Base-by-base conservation (phyloP, 2,113 vertebrate species). In the Syngnathus typhle region DNA sequence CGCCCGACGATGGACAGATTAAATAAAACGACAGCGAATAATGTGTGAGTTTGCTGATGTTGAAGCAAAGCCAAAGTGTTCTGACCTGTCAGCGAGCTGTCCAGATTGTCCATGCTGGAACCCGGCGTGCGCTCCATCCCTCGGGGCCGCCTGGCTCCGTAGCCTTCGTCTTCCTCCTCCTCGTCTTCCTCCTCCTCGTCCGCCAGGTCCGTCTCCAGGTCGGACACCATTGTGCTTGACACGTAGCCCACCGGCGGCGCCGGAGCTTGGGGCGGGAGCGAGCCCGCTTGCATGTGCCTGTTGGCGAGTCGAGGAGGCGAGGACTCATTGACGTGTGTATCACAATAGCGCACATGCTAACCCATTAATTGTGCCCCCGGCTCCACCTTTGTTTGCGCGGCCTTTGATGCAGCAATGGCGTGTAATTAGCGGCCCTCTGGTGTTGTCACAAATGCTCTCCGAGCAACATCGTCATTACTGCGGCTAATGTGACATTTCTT, bases 31-130 rank as follows among this genome's bases (percentile, higher is more conserved):
- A 32, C 27, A 32, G 27, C 27, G 3, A 32, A 32, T 32, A 32
- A 32, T 32, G 27, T 32, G 27, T 3, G 27, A 32, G 3, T 32
- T 32, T 32, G 27, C 27, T 32, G 27, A 27, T 27, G 27, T 27
- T 27, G 11, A 44, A 44, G 2, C 11, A 10, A 44, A 11, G 11
- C 43, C 32, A 32, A 49, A 1, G 19, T 51, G 27, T 7, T 1
- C 64, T 37, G 85, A 99, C 97, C 97, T 93, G 96, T 94, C 83
- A 98, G 86, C 75, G 96, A 98, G 91, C 96, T 99, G 88, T 98
- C 96, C 77, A 99, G 88, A 90, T 98, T 98, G 91, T 99, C 96
- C 92, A 95, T 94, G 84, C 97, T 98, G 73, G 96, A 98, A 65
- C 94, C 96, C 3, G 96, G 95, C 41, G 94, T 99, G 89, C 97